A percentile compares a stretch with the other conserved stretches of the same genome.
phyloP scores from a whole-genome alignment of 1,140 invertebrate genomes.

The Saccostrea echinata region DNA sequence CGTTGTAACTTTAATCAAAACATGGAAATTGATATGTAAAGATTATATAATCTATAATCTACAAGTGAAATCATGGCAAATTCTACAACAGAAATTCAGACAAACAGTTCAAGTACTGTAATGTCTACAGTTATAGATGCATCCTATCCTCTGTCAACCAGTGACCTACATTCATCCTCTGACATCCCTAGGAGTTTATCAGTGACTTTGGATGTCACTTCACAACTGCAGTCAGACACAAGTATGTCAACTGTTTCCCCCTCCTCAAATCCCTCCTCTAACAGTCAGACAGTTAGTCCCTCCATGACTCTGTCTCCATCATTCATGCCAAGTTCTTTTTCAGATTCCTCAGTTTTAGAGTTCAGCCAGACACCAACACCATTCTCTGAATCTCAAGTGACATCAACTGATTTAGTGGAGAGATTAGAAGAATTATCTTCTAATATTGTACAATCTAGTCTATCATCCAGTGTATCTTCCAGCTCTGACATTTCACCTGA shows the following conservation, averaged over 20 bases:
- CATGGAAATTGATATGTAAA: not conserved
- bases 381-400: not conserved
- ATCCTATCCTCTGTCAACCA: not conserved
- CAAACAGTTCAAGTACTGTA: not conserved
- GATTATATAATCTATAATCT: not conserved
- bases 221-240: not conserved
- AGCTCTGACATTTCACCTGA: not conserved
- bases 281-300: not conserved
- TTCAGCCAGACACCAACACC: not conserved
- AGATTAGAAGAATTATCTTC: not conserved
- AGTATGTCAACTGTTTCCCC: not conserved
- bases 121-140: not conserved
- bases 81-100: not conserved
- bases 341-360: not conserved
- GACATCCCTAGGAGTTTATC: not conserved
- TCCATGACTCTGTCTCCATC: not conserved
- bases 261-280: not conserved
- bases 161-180: not conserved
- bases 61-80: constrained; percentile 19
- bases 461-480: not conserved
- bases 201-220: not conserved
- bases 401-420: too few species aligned
- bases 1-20: not conserved
- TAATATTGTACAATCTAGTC: not conserved
- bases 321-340: constrained; percentile 7